Base-by-base conservation (phyloP, 2,888 invertebrate species). In the Eutolmus rufibarbis region DNA sequence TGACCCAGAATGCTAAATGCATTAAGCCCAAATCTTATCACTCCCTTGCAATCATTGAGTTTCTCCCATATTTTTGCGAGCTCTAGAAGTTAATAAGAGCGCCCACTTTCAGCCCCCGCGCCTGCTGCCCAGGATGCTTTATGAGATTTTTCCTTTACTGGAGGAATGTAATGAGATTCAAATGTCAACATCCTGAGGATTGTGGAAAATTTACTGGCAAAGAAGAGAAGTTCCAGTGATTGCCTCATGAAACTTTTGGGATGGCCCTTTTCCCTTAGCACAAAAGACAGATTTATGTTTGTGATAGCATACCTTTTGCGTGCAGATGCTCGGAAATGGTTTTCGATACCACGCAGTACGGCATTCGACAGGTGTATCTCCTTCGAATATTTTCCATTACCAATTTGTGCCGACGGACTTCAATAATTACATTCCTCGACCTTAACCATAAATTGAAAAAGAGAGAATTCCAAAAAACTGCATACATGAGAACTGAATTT, bases 171-270 rank as follows among this genome's bases (percentile, higher is more conserved):
- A 78, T 78, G 78, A 78, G 43, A 78, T 78, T 78, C 78, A 78
- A 78, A 78, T 78, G 78, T 43, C 78, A 78, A 78, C 78, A 78
- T 40, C 23, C 40, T 19, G 78, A 78, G 43, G 40, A 78, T 43
- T 78, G 43, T 40, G 8, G 43, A 43, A 40, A 40, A 43, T 78
- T 78, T 43, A 78, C 40, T 78, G 46, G 46, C 46, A 40, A 43
- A 1, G 40, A 14, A 78, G 43, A 12, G 2, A 46, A 46, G 9
- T 43, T n/a, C 23, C 23, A 4, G 28, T 23, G 43, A 78, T 78
- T 78, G 78, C 40, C 37, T n/a, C 9, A 37, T 14, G 43, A 14
- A 34, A 76, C 37, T 37, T 76, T 76, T 28, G 12, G 66, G 23
- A 9, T 5, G 23, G 19, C 12, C 66, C 28, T 66, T 66, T 66